phyloP scores from a whole-genome alignment of 2,797 vertebrate genomes.

The Hyperoplus lanceolatus region DNA sequence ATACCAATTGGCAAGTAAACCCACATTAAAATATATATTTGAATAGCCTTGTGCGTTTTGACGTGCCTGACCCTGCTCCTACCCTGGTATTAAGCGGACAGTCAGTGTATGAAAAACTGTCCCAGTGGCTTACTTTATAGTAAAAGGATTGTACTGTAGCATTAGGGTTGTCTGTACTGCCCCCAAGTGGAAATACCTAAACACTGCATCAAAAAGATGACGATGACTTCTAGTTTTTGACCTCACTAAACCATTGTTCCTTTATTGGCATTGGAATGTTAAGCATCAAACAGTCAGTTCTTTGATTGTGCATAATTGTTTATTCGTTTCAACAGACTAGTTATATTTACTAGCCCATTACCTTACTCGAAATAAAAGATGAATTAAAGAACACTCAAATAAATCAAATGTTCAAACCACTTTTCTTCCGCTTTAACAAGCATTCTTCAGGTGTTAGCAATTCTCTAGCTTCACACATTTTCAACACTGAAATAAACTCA shows the following conservation, averaged over 20 bases:
- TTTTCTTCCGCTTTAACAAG: slow-evolving; percentile 45
- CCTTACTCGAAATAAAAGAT: slow-evolving; percentile 69
- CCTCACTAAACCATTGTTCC: not conserved
- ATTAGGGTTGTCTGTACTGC: not conserved
- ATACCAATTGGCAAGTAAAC: not conserved
- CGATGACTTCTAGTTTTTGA: not conserved
- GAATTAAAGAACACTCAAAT: slow-evolving; percentile 64
- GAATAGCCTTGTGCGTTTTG: no score
- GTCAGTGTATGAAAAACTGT: not conserved
- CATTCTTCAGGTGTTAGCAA: slow-evolving; percentile 48
- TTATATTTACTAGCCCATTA: slow-evolving; percentile 60
- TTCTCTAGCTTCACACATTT: slow-evolving; percentile 55
- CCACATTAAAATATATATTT: not conserved
- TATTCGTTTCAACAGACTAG: slow-evolving; percentile 79
- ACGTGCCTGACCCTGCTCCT: not conserved
- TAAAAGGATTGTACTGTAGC: rapidly evolving
- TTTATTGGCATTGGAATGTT: not conserved
- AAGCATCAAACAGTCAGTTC: slow-evolving; percentile 30
- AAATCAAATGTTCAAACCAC: slow-evolving; percentile 30
- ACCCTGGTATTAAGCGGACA: not conserved
- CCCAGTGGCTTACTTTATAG: not conserved
- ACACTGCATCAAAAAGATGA: not conserved
- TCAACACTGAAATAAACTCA: slow-evolving; percentile 65
- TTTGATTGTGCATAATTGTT: slow-evolving; percentile 79
- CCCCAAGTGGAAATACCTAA: slow-evolving; percentile 51